phyloP scores from a whole-genome alignment of 2,113 vertebrate species.

The Steatornis caripensis region DNA sequence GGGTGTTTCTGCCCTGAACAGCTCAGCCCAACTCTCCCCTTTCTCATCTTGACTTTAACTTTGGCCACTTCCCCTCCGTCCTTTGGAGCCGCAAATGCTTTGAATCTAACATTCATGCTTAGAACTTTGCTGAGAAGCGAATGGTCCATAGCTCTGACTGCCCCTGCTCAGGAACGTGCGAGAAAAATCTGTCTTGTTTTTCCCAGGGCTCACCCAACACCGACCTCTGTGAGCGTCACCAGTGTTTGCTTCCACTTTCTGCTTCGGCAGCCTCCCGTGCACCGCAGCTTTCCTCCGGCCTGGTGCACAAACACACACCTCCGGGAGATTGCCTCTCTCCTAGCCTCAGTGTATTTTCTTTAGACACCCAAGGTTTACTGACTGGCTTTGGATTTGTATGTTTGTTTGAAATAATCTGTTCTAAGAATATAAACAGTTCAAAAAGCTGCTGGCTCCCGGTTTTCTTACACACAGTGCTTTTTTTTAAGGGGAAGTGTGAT shows the following conservation, averaged over 20 bases:
- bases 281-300: no score
- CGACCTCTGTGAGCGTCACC: not conserved
- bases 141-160: not conserved
- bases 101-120: not conserved
- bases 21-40: not conserved
- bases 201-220: not conserved
- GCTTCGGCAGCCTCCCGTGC: accelerated
- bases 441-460: no score
- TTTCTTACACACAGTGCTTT: no score
- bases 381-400: no score
- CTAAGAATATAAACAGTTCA: no score
- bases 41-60: not conserved
- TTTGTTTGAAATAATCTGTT: no score
- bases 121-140: not conserved
- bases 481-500: no score
- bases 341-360: no score
- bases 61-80: not conserved
- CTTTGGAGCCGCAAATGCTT: not conserved
- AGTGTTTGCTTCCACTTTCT: not conserved
- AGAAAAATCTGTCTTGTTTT: not conserved
- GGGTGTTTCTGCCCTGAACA: not conserved
- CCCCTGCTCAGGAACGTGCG: not conserved
- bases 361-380: no score
- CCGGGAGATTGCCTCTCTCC: no score
- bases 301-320: no score